A percentile compares a stretch with the other conserved stretches of the same genome.
Evolutionary conservation across 2,113 vertebrate genomes (phyloP).

Genomic region (Scortum barcoo): DNA sequence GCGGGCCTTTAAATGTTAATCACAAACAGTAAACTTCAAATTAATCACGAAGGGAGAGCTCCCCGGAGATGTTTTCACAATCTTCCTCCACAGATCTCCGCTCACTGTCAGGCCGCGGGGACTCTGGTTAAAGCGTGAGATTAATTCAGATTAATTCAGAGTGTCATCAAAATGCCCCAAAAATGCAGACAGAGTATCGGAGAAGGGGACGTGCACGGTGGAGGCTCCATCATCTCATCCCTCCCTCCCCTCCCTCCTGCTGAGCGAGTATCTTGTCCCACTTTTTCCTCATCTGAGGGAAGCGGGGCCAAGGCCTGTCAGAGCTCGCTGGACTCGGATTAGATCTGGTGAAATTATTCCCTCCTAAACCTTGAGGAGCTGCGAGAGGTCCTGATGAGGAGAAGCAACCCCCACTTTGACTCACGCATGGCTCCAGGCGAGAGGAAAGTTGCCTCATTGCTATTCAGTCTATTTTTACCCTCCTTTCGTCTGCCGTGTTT

Average conservation of each 20-base stretch:
- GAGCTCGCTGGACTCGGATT: slow-evolving; percentile 50
- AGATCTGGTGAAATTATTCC: slow-evolving; percentile 24
- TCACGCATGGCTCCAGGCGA: slow-evolving; percentile 66
- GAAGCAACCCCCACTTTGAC: slow-evolving; percentile 64
- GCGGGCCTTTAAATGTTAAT: slow-evolving; percentile 20
- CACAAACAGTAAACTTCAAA: slow-evolving; percentile 42
- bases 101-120: slow-evolving; percentile 1
- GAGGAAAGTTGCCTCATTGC: slow-evolving; percentile 76
- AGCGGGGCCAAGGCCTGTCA: slow-evolving; percentile 33
- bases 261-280: slow-evolving; percentile 43
- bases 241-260: too few species aligned
- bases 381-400: slow-evolving; percentile 46
- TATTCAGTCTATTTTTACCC: slow-evolving; percentile 80
- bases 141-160: slow-evolving; percentile 50
- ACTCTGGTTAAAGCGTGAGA: slow-evolving; percentile 21
- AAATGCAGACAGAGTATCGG: neutral
- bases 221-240: neutral
- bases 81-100: neutral
- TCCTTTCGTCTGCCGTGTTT: slow-evolving; percentile 54
- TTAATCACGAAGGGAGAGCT: slow-evolving; percentile 22
- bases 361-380: slow-evolving; percentile 59
- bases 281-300: slow-evolving; percentile 41
- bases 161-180: slow-evolving; percentile 24
- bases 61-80: slow-evolving; percentile 38
- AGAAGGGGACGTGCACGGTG: neutral